These are phyloP conservation scores for Napeogenes inachia DNA, from an alignment of 2,888 invertebrate species.

Conservation along the genomic window DNA sequence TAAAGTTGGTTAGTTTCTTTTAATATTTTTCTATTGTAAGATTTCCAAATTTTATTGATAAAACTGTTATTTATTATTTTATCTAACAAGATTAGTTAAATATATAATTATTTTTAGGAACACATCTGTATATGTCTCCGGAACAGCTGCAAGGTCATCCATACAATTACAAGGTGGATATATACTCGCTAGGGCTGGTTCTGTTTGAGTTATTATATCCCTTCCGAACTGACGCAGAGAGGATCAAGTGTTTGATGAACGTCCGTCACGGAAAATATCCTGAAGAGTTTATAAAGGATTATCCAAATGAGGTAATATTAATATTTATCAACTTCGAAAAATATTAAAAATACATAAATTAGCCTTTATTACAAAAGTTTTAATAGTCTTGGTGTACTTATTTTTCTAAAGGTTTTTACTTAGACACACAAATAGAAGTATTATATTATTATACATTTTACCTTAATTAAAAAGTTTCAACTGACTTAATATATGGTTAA, in stretches of 20 bases:
- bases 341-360: background rate
- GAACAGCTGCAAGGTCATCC: conserved; percentile 88
- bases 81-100: no score
- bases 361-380: background rate
- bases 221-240: conserved; percentile 94
- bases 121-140: conserved; percentile 98
- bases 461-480: no score
- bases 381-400: no score
- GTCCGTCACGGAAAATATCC: conserved; percentile 84
- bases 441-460: no score
- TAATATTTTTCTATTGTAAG: background rate
- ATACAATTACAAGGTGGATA: conserved; percentile 95
- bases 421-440: no score
- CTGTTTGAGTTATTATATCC: conserved; percentile 94
- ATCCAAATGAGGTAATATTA: conserved; percentile 82
- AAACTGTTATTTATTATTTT: background rate
- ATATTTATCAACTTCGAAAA: background rate
- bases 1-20: conserved; percentile 75
- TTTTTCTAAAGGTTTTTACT: no score
- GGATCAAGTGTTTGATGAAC: conserved; percentile 81
- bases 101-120: conserved; percentile 76
- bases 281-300: conserved; percentile 77
- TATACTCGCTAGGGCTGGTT: conserved; percentile 95
- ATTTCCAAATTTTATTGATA: background rate
- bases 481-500: no score